Base-by-base conservation (phyloP, 2,888 invertebrate genomes). In the Orchestes rusci region DNA sequence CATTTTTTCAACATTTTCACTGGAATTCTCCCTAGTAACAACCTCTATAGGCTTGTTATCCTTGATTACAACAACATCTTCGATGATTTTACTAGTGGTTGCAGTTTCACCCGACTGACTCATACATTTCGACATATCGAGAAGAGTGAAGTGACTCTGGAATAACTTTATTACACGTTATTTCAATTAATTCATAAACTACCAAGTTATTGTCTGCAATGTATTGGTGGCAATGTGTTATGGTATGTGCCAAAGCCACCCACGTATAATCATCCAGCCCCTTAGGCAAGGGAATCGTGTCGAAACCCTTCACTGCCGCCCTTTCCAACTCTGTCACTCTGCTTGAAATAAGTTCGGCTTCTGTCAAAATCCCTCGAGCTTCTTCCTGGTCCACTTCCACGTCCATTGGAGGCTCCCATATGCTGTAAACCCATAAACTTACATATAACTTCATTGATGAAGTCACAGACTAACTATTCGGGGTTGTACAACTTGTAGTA, bases 401-500 rank as follows among this genome's bases (percentile, higher is more conserved):
- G 49, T 69, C 61, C 30, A 71, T 49, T 4, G 69, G 63, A 13
- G 72, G 71, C 59, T 74, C 73, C 52, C 69, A 62, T 31, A 68
- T 64, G 50, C 67, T 68, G 45, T 34, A 56, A 58, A 38, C 18
- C 5, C 10, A 23, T 23, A 7, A 23, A 7, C 5, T 23, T 23
- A 5, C 10, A 23, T 23, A 23, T 23, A 10, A 7, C 10, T 23
- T 23, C 16, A 13, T 18, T 19, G n/a, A 39, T 3, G 5, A 18
- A 8, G n/a, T 37, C 16, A 29, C 32, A 23, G 23, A 61, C 67
- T 68, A 62, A 72, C 76, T 73, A 69, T 44, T 74, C 68, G 2
- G 79, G 77, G 64, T 82, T 79, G 33, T 76, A 74, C 42, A 75
- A 66, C 58, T 76, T 74, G 65, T 84, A 76, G 66, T 79, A 80